Base-by-base conservation (phyloP, 2,797 vertebrate genomes). In the Tenualosa ilisha region DNA sequence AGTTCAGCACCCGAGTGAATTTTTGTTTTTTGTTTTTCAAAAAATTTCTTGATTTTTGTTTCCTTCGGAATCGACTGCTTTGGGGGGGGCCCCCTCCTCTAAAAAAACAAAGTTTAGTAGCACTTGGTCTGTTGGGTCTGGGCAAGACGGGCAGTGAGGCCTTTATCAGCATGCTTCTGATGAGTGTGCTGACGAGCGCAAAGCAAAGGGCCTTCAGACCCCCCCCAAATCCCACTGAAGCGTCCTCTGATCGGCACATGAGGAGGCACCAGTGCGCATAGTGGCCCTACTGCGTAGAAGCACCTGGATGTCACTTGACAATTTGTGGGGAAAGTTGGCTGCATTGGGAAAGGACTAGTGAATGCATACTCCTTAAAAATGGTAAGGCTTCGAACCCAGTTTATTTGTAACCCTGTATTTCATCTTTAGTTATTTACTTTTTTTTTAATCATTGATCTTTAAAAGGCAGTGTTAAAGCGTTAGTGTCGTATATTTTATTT, bases 291-390 rank as follows among this genome's bases (percentile, higher is more conserved):
- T 98, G 97, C 97, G 93, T 96, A 98, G 97, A 98, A 98, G 98
- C 97, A 97, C 96, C 97, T 96, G 97, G 97, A 98, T 97, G 97
- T 99, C 98, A 99, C 98, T 98, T 99, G 97, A 98, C 97, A 97
- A 97, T 97, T 96, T 98, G 96, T 97, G 96, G 96, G 97, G 97
- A 97, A 75, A 96, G 96, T 96, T 96, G 94, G 94, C 95, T 97
- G 95, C 96, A 94, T 96, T 96, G 97, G 97, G 97, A 97, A 96
- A 97, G 95, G 95, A 96, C 96, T 97, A 98, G 96, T 96, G 95
- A 97, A 96, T 97, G 96, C 96, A 97, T 96, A 95, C 96, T 98
- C 96, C 96, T 96, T 96, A 93, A 75, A 75, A 75, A 94, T 97
- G 95, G 96, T 97, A 97, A 97, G 96, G 93, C 93, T 91, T 92